Base-by-base conservation (phyloP, 2,113 vertebrate genomes). In the Indicator indicator region DNA sequence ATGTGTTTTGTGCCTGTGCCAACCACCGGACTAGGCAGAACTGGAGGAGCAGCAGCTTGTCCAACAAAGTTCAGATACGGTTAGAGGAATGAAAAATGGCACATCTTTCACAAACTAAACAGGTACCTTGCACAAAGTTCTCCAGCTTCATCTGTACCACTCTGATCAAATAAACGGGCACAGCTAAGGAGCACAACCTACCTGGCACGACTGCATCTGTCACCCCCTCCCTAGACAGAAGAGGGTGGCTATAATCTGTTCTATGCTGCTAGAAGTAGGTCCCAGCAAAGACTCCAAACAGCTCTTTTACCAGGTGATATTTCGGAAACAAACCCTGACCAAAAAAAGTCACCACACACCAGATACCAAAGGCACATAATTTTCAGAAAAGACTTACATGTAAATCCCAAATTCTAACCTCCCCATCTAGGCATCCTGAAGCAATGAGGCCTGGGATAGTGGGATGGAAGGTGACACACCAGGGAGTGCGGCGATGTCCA, bases 381-480 rank as follows among this genome's bases (percentile, higher is more conserved):
- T 68, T 80, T 89, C 81, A 95, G n/a, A 21, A 63, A 72, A 80
- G 50, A 98, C 99, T 99, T 98, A 99, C 99, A 5, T 99, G 99
- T 89, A 99, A 98, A 98, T 99, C 99, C 99, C 99, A 99, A 96
- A 99, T 99, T 76, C 99, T 98, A 97, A 99, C 99, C 97, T 99
- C 99, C 58, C 99, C 99, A 89, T 99, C 99, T 83, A 99, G 98
- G 98, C 99, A 99, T 91, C 99, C 99, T 17, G 99, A 99, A 89
- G 99, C 99, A 97, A 99, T 99, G 89, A 99, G 98, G 95, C 99
- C 99, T 4, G 99, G 98, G 93, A 99, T 99, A 73, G 99, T 99
- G 89, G 99, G 99, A 95, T 99, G 99, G 97, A 99, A 99, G 85
- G 99, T 99, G 96, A 99, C 99, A 92, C 99, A 99, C 99, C 99